Percentiles rank a stretch among this genome's conserved stretches.
Evolutionary conservation across 2,888 invertebrate genomes (phyloP).

Genomic region (Scaeva pyrastri): DNA sequence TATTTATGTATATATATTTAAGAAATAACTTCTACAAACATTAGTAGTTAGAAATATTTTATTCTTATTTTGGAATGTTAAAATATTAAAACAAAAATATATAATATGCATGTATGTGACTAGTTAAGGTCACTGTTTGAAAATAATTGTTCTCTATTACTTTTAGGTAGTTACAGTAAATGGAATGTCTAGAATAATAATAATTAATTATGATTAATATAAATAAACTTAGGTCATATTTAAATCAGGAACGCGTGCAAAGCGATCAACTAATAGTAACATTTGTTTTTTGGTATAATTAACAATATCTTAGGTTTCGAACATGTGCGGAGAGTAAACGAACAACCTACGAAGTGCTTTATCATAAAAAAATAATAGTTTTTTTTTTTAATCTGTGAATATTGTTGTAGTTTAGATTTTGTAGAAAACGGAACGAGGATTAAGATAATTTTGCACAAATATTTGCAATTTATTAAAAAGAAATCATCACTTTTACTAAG

Average conservation of each 20-base stretch:
- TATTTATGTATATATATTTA: background rate
- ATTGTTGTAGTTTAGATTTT: background rate
- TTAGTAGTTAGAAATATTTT: background rate
- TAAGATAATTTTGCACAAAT: no score
- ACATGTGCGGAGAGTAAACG: constrained; percentile 21
- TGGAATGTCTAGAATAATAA: background rate
- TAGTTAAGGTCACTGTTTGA: constrained; percentile 4
- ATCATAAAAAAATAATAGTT: background rate
- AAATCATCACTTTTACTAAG: no score
- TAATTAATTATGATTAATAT: background rate
- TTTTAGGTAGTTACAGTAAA: no score
- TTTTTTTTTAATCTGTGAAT: background rate
- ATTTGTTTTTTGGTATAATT: background rate
- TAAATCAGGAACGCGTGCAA: background rate
- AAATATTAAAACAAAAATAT: background rate
- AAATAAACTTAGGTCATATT: background rate
- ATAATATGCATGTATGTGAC: background rate
- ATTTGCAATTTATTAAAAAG: no score
- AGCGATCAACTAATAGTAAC: constrained; percentile 23
- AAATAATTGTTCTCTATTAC: background rate
- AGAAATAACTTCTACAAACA: background rate
- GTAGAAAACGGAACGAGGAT: no score
- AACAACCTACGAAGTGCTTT: constrained; percentile 27
- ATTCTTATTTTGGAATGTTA: constrained; percentile 1
- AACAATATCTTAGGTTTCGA: constrained; percentile 11